Evolutionary conservation across 2,888 invertebrate genomes (phyloP), one percentile per base, ranked within the genome.

Genomic region (Mythimna ferrago): DNA sequence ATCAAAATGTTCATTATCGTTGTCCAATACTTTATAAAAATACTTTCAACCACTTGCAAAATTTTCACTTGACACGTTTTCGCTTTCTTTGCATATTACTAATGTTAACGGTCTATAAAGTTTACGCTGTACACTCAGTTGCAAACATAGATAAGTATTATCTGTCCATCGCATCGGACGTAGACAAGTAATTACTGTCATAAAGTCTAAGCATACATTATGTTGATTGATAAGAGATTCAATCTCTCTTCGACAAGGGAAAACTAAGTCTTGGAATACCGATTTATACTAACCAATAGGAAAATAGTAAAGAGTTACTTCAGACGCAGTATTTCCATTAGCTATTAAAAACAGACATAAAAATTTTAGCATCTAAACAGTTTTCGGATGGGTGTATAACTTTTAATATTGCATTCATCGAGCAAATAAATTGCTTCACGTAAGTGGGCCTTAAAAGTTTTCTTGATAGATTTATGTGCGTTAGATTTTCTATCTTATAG

Each of bases 61-160:
- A 81, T 71, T 81, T 60, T 54, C 66, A 35, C 68, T 57, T 53
- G 2, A 26, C 21, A 51, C 1, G 62, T 67, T 82, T 72, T 62
- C 54, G 62, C 83, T 83, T 66, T 81, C 67, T 26, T 41, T 26
- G 53, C 66, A 26, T 79, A 74, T 71, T 54, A 56, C 14, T 65
- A 66, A 69, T 61, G 51, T 82, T 73, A 71, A 79, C 56, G 64
- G 75, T 70, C 60, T 68, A 79, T 74, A 68, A 82, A 82, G 21
- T 74, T 32, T 64, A 73, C 58, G 66, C 14, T 62, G 44, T 56
- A 44, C 41, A 26, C 21, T 64, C 51, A 56, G 64, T 56, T 58
- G 70, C 67, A 74, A 79, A 79, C 56, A 51, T 73, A 58, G 60
- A 57, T 67, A 65, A n/a, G 53, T 69, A 26, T 10, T 80, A 65